Evolutionary conservation across 1,140 invertebrate genomes (phyloP).

Genomic region (Drosophila varians): DNA sequence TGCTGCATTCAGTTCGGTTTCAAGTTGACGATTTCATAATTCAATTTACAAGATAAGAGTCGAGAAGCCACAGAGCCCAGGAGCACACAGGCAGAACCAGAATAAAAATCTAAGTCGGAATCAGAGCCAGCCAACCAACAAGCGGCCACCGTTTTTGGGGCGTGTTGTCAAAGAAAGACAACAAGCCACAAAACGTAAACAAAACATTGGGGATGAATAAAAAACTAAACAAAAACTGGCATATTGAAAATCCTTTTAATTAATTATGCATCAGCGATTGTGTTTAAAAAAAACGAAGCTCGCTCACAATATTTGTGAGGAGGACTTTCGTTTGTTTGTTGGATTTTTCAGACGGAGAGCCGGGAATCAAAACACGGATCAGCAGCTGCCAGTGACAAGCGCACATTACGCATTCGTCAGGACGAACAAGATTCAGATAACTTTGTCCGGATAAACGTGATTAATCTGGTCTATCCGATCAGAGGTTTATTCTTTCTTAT

Average conservation of each 20-base stretch:
- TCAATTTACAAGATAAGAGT: slow-evolving; percentile 79
- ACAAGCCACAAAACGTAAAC: slow-evolving; percentile 45
- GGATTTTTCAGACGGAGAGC: background rate
- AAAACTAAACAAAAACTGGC: slow-evolving; percentile 15
- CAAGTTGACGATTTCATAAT: slow-evolving; percentile 82
- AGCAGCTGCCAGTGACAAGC: slow-evolving; percentile 42
- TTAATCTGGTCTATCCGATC: slow-evolving; percentile 18
- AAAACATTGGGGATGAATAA: slow-evolving; percentile 17
- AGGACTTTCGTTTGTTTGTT: slow-evolving; percentile 26
- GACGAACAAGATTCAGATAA: slow-evolving; percentile 34
- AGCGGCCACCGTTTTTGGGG: slow-evolving; percentile 57
- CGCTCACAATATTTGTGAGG: slow-evolving; percentile 53
- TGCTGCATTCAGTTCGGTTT: slow-evolving; percentile 75
- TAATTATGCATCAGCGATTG: slow-evolving; percentile 82
- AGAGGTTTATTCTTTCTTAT: background rate
- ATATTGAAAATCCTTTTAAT: slow-evolving; percentile 70
- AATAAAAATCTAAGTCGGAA: slow-evolving; percentile 17
- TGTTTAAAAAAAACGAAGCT: slow-evolving; percentile 71
- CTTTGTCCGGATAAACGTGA: slow-evolving; percentile 28
- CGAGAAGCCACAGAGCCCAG: slow-evolving; percentile 23
- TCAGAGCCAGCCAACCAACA: slow-evolving; percentile 48
- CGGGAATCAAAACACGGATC: slow-evolving; percentile 21
- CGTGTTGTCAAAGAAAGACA: slow-evolving; percentile 63
- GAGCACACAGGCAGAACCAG: slow-evolving; percentile 33
- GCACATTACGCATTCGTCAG: slow-evolving; percentile 54